Evolutionary conservation across 2,888 invertebrate genomes (phyloP), one percentile per base, ranked within the genome.

Genomic region (Cistogaster globosa): DNA sequence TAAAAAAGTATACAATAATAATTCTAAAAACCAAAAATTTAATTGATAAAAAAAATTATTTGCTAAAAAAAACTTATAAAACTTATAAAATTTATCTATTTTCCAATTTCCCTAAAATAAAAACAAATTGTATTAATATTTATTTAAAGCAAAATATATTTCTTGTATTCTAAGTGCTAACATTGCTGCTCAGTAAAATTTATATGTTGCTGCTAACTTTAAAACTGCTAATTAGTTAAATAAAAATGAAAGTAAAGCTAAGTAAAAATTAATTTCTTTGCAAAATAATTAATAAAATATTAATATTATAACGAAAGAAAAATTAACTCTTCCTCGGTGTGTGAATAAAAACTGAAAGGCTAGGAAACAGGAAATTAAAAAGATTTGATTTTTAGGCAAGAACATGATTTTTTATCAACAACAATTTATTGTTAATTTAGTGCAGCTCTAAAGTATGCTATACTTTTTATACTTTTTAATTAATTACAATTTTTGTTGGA

Each of bases 151-250:
- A 55, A 78, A 71, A 45, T 78, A 71, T 55, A 62, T 71, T 45
- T 2, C 60, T 26, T 76, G 80, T 86, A 87, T 87, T 76, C 82
- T 80, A 84, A 88, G 87, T 85, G 85, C 85, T 85, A 85, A 85
- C 81, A 72, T 76, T 75, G 85, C 85, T 85, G 85, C 82, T 79
- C 75, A 75, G 71, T 67, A 71, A 79, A 74, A 20, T n/a, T 90
- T 90, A 88, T 89, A 86, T 89, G 87, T 90, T 90, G 89, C 90
- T 89, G 90, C 90, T 90, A 89, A 88, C 76, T 83, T 77, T 26
- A 83, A 42, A 77, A 32, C 57, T 71, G 85, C 82, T 82, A 79
- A 62, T 79, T 85, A 85, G 77, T 84, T 81, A 38, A 80, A 51
- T 42, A 36, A 58, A 53, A 60, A 26, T 36, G 36, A 68, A 69